A percentile compares a stretch with the other conserved stretches of the same genome.
Evolutionary conservation across 2,113 vertebrate species (phyloP).

Genomic region (Narcine bancroftii): DNA sequence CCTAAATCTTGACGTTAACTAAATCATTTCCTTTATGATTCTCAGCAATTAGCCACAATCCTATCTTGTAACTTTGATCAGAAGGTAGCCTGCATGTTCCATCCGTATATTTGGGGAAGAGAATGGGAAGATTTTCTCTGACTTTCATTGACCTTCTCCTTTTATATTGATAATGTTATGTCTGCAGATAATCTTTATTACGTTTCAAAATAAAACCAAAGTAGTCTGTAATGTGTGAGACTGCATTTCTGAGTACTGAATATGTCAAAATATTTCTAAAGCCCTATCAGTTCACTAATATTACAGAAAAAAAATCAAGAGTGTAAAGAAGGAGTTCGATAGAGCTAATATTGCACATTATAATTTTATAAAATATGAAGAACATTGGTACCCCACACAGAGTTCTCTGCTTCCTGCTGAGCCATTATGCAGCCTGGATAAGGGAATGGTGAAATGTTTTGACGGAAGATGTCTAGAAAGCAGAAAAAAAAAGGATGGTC

Average conservation of each 20-base stretch:
- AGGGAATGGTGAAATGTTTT: no score
- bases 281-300: not conserved
- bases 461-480: no score
- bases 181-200: not conserved
- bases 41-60: not conserved
- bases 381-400: not conserved
- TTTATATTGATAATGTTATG: not conserved
- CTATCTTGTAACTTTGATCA: not conserved
- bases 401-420: no score
- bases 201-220: not conserved
- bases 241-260: not conserved
- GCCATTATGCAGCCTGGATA: no score
- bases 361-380: not conserved
- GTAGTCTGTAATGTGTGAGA: not conserved
- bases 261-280: slow-evolving; percentile 1
- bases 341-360: not conserved
- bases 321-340: not conserved
- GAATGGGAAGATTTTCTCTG: not conserved
- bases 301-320: not conserved
- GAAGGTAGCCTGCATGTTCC: not conserved
- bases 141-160: not conserved
- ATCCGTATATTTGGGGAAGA: not conserved
- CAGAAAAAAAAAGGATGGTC: no score
- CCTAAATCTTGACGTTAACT: not conserved
- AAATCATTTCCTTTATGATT: not conserved